Conservation (phyloP, 2,888 invertebrate genomes). For the Drosophila atripex region DNA sequence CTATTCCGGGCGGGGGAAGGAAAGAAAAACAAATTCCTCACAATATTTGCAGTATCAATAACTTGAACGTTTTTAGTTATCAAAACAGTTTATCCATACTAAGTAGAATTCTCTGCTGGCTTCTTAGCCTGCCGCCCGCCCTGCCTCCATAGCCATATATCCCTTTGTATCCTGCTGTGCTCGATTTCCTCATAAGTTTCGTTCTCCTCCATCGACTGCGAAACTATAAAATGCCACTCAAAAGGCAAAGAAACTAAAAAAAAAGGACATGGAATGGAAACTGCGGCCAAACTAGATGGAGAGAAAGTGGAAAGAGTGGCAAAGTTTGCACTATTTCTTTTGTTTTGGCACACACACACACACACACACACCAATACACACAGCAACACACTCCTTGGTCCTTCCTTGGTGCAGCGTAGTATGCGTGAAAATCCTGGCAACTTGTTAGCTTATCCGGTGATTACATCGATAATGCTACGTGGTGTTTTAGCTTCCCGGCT, state of each 20-base stretch:
- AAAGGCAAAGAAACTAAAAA: constrained; percentile 14
- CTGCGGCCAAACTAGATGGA: neutral
- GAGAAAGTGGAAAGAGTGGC: constrained; percentile 17
- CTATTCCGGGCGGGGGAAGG: too few species aligned
- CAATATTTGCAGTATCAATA: constrained; percentile 74
- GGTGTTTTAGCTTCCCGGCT: constrained; percentile 76
- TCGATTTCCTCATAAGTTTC: constrained; percentile 1
- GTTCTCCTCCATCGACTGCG: constrained; percentile 26
- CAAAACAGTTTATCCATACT: constrained; percentile 74
- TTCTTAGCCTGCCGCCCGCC: too few species aligned
- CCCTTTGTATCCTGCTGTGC: neutral
- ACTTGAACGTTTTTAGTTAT: constrained; percentile 68
- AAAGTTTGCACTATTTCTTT: constrained; percentile 40
- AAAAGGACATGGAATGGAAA: constrained; percentile 9
- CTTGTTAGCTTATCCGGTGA: constrained; percentile 84
- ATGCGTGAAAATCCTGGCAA: constrained; percentile 82
- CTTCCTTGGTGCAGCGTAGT: constrained; percentile 42
- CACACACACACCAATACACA: constrained; percentile 24
- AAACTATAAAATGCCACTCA: constrained; percentile 58
- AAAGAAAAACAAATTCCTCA: constrained; percentile 34
- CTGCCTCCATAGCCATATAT: neutral
- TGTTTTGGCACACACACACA: constrained; percentile 44
- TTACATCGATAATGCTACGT: constrained; percentile 83
- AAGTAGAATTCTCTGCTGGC: constrained; percentile 43
- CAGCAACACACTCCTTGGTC: neutral